Percentiles rank a stretch among this genome's conserved stretches.
phyloP scores from a whole-genome alignment of 2,797 vertebrate genomes.

The Valencia hispanica region DNA sequence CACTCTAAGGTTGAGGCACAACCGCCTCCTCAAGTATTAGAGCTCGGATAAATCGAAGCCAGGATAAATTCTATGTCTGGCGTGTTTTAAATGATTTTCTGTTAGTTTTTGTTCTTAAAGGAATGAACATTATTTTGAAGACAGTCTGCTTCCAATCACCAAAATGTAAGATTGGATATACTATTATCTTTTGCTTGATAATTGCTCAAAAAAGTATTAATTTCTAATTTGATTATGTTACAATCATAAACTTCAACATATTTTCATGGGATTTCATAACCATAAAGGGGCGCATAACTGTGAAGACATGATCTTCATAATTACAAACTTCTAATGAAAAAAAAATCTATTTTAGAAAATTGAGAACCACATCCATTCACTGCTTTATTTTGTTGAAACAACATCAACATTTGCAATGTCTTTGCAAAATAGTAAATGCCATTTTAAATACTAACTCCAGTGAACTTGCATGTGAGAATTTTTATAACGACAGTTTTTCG shows the following conservation, averaged over 20 bases:
- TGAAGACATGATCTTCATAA: neutral
- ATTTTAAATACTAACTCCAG: neutral
- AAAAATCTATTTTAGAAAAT: too few species aligned
- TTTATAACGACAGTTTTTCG: too few species aligned
- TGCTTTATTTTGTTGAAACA: too few species aligned
- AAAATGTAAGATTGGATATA: neutral
- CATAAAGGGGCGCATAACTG: neutral
- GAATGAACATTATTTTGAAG: too few species aligned
- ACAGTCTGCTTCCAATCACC: neutral
- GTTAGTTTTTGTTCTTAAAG: neutral
- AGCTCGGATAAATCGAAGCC: too few species aligned
- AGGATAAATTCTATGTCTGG: neutral
- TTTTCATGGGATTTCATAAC: neutral
- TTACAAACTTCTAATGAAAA: neutral
- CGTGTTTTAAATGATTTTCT: neutral
- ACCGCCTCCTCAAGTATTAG: neutral
- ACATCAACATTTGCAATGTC: neutral
- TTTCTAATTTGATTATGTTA: neutral
- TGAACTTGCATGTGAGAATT: too few species aligned
- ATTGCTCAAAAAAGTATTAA: neutral
- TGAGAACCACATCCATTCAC: neutral
- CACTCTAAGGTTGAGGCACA: neutral
- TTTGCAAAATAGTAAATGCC: neutral
- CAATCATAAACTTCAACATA: neutral
- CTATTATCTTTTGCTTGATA: neutral